Conservation (phyloP, 2,113 vertebrate genomes). For the Thalassarche chlororhynchos region DNA sequence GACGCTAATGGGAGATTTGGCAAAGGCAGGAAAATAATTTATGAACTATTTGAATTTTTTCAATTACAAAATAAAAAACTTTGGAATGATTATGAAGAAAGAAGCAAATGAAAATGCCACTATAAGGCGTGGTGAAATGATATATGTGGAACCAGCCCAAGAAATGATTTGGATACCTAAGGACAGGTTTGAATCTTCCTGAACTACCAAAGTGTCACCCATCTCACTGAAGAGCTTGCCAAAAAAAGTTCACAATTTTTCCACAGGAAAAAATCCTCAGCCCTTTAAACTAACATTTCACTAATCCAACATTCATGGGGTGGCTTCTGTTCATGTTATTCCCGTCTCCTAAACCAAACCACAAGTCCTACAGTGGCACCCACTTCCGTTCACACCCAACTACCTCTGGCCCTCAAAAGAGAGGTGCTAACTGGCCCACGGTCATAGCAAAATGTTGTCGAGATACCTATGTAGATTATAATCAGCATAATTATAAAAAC, state of each 20-base stretch:
- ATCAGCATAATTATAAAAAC: constrained; percentile 2
- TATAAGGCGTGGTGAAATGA: not conserved
- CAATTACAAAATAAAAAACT: not conserved
- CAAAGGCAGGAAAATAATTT: constrained; percentile 20
- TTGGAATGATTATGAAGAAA: not conserved
- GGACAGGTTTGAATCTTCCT: not conserved
- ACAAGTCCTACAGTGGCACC: not conserved
- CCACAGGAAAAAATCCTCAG: not conserved
- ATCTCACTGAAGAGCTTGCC: not conserved
- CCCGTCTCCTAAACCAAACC: not conserved
- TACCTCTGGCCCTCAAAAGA: not conserved
- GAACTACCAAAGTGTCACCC: not conserved
- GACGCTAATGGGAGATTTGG: constrained; percentile 32
- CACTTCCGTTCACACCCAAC: not conserved
- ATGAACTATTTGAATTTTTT: constrained; percentile 14
- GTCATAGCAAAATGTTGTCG: not conserved
- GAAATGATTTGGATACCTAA: not conserved
- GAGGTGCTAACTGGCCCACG: not conserved
- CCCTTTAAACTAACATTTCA: not conserved
- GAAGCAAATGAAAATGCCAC: not conserved
- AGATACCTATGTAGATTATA: not conserved
- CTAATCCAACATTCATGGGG: not conserved
- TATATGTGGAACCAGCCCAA: not conserved
- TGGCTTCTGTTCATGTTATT: not conserved
- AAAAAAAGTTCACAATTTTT: not conserved